Percentiles rank a stretch among this genome's conserved stretches.
Conservation (phyloP, 2,888 invertebrate genomes). For the Peribatodes rhomboidaria region DNA sequence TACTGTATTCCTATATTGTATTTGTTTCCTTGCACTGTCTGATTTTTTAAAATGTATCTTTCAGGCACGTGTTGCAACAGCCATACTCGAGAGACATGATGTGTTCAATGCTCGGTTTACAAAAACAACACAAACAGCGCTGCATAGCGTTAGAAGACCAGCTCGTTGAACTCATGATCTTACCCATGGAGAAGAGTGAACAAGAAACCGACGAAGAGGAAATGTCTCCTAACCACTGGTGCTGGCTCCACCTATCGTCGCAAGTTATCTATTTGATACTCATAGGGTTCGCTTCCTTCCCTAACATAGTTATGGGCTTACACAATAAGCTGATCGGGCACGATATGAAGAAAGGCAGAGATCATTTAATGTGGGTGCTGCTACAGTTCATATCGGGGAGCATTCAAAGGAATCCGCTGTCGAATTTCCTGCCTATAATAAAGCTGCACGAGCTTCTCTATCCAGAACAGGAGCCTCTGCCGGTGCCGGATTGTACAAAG, state of each 20-base stretch:
- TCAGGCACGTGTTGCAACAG: constrained; percentile 95
- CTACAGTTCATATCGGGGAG: constrained; percentile 99
- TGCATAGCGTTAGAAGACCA: constrained; percentile 97
- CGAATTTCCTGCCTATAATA: constrained; percentile 95
- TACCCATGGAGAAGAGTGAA: constrained; percentile 97
- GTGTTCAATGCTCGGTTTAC: constrained; percentile 96
- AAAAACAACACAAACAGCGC: constrained; percentile 95
- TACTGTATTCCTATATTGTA: no score
- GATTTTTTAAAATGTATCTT: no score
- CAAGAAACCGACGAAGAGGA: constrained; percentile 87
- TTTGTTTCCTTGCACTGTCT: no score
- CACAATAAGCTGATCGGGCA: constrained; percentile 93
- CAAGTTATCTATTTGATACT: constrained; percentile 98
- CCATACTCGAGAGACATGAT: constrained; percentile 99
- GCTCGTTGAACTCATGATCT: constrained; percentile 95
- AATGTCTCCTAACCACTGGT: constrained; percentile 90
- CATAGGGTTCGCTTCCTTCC: constrained; percentile 97
- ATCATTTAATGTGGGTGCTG: constrained; percentile 99
- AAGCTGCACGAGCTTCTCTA: constrained; percentile 96
- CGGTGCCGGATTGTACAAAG: constrained; percentile 95
- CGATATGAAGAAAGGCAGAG: constrained; percentile 95
- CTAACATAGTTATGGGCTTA: constrained; percentile 95
- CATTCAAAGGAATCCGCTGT: constrained; percentile 96
- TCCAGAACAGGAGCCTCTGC: constrained; percentile 95
- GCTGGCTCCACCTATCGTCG: constrained; percentile 97